Conservation (phyloP, 2,888 invertebrate species). For the Drosophila limbata region DNA sequence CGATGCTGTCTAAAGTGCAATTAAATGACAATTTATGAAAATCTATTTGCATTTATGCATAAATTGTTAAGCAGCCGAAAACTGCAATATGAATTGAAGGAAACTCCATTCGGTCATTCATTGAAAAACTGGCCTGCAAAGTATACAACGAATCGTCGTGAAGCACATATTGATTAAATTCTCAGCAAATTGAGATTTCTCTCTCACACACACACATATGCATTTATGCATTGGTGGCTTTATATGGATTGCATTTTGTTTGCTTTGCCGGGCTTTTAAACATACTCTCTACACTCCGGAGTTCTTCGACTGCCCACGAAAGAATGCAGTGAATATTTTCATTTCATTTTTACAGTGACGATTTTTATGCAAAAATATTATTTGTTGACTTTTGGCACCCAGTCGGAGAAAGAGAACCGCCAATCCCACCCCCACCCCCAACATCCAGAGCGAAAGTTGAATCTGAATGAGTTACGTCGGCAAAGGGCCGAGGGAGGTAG, state of each 20-base stretch:
- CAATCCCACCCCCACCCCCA: neutral
- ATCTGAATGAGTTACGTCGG: constrained; percentile 36
- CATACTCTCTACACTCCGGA: constrained; percentile 25
- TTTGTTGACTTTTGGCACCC: constrained; percentile 79
- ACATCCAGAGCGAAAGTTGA: constrained; percentile 29
- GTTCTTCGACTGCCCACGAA: constrained; percentile 21
- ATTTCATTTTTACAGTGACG: constrained; percentile 66
- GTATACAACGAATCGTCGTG: constrained; percentile 40
- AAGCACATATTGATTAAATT: constrained; percentile 70
- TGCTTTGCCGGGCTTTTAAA: constrained; percentile 48
- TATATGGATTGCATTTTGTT: constrained; percentile 30
- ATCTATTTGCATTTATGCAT: constrained; percentile 78
- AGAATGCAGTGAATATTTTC: constrained; percentile 62
- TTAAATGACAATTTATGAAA: constrained; percentile 78
- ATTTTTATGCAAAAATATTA: constrained; percentile 78
- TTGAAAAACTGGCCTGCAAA: constrained; percentile 27
- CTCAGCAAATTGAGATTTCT: constrained; percentile 71
- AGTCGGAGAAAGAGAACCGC: constrained; percentile 9
- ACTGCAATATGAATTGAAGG: constrained; percentile 16
- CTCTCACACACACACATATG: constrained; percentile 15
- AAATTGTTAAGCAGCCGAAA: constrained; percentile 68
- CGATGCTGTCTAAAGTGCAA: constrained; percentile 61
- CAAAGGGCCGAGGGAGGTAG: neutral
- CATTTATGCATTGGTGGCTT: constrained; percentile 12
- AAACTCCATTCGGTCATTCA: constrained; percentile 3